These are phyloP conservation scores for Nemotelus pantherinus DNA, from an alignment of 2,888 invertebrate genomes.

Conservation along the genomic window DNA sequence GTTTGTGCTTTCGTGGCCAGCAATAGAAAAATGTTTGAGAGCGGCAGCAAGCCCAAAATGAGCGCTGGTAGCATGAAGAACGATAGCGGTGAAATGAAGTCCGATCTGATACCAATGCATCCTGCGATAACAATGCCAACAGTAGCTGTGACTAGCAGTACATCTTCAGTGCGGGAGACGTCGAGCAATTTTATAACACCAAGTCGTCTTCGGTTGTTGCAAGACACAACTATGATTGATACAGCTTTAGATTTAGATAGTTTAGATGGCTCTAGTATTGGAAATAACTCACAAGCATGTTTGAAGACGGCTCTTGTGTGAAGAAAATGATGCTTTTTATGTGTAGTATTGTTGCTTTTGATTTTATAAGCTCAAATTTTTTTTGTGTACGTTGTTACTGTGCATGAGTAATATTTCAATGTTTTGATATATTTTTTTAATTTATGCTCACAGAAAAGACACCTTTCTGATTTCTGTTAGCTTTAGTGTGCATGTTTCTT, in stretches of 20 bases:
- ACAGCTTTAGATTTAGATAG: conserved; percentile 89
- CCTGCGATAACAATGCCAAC: not conserved
- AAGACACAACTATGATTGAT: conserved; percentile 91
- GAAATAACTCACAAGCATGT: conserved; percentile 74
- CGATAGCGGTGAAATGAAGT: conserved; percentile 8
- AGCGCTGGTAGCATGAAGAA: not conserved
- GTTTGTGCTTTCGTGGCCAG: conserved; percentile 61
- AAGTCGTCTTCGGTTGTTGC: conserved; percentile 79
- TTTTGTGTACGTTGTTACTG: not conserved
- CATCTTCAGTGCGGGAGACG: not conserved
- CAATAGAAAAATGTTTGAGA: conserved; percentile 48
- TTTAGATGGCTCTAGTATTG: conserved; percentile 78
- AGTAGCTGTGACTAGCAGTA: not conserved
- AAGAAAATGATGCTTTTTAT: conserved; percentile 4
- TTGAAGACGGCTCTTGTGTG: conserved; percentile 69
- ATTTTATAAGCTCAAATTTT: not conserved
- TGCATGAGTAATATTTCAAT: not conserved
- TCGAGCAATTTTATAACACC: conserved; percentile 70
- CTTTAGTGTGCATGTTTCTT: too few species aligned
- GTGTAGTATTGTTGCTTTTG: conserved; percentile 26
- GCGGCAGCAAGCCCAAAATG: not conserved
- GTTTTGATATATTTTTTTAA: too few species aligned
- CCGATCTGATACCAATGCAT: conserved; percentile 21
- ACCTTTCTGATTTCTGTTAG: too few species aligned
- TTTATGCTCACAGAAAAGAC: too few species aligned